These are phyloP conservation scores for Andricus grossulariae DNA, from an alignment of 1,140 invertebrate genomes.

Conservation along the genomic window DNA sequence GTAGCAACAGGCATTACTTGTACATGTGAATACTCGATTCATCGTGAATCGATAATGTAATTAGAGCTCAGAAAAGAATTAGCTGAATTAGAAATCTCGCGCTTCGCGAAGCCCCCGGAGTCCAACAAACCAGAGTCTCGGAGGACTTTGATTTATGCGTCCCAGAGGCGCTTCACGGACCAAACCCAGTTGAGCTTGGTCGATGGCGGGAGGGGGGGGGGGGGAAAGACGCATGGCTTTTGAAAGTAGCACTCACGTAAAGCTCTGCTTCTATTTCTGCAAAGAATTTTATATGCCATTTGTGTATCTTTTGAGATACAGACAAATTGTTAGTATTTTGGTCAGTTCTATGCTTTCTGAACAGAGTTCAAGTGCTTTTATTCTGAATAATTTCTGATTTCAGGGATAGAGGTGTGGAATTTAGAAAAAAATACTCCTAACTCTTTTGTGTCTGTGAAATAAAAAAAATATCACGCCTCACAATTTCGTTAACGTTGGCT, in stretches of 20 bases:
- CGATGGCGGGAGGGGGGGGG: not conserved
- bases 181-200: constrained; percentile 46
- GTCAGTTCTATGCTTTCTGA: no score
- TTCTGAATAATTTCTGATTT: no score
- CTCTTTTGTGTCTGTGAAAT: no score
- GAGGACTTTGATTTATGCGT: constrained; percentile 71
- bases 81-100: constrained; percentile 69
- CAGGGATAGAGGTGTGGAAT: no score
- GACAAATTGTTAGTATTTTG: no score
- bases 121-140: constrained; percentile 63
- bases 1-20: constrained; percentile 30
- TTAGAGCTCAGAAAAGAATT: constrained; percentile 67
- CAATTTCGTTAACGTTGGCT: no score
- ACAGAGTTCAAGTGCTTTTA: no score
- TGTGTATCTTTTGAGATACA: no score
- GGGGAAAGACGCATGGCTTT: constrained; percentile 33
- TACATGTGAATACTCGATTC: constrained; percentile 53
- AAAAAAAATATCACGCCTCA: no score
- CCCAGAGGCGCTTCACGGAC: constrained; percentile 65
- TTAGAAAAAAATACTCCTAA: no score
- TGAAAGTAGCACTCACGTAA: constrained; percentile 7
- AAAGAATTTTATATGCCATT: not conserved
- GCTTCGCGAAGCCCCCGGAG: constrained; percentile 47
- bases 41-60: constrained; percentile 68
- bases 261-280: constrained; percentile 9